Conservation (phyloP, 1,140 invertebrate species). For the Pygmarrhopalites habei region DNA sequence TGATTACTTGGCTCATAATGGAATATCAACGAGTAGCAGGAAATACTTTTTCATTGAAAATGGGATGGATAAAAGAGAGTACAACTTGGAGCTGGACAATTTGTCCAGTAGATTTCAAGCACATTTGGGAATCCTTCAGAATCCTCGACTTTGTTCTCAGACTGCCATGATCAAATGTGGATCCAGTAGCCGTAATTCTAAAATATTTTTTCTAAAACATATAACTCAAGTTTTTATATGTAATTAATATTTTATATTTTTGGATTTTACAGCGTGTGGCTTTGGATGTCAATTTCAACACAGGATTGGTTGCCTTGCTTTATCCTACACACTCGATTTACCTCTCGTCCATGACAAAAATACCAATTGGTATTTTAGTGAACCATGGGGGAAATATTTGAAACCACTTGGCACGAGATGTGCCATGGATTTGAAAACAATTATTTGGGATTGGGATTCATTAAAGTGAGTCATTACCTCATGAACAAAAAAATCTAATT, state of each 20-base stretch:
- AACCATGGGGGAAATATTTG: constrained; percentile 11
- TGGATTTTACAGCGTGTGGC: constrained; percentile 12
- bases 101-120: too few relatives aligned
- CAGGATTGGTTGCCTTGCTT: constrained; percentile 9
- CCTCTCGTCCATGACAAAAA: constrained; percentile 12
- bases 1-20: too few relatives aligned
- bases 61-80: too few relatives aligned
- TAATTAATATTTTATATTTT: not conserved
- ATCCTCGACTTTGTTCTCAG: too few relatives aligned
- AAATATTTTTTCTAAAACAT: too few relatives aligned
- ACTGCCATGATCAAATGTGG: too few relatives aligned
- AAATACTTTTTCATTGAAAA: too few relatives aligned
- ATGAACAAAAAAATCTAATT: not conserved
- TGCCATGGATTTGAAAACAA: not conserved
- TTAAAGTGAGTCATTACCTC: not conserved
- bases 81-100: too few relatives aligned
- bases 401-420: constrained; percentile 10
- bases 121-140: too few relatives aligned
- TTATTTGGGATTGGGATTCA: not conserved
- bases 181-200: too few relatives aligned
- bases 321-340: constrained; percentile 10
- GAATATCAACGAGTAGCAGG: too few relatives aligned
- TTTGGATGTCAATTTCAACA: constrained; percentile 27
- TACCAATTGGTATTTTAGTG: constrained; percentile 11
- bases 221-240: too few relatives aligned